phyloP scores from a whole-genome alignment of 2,113 vertebrate genomes.

The Callionymus lyra region DNA sequence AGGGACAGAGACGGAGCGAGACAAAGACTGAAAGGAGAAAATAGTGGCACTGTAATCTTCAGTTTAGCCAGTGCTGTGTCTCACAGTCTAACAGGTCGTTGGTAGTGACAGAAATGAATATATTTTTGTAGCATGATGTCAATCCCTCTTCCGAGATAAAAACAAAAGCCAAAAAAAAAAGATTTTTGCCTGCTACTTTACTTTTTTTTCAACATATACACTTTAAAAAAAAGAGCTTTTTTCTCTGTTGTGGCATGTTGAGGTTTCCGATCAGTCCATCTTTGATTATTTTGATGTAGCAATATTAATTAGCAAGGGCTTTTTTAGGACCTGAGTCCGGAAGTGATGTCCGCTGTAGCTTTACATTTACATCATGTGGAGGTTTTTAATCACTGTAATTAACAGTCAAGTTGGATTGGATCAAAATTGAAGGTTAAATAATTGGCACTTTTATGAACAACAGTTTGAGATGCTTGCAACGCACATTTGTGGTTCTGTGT shows the following conservation, averaged over 20 bases:
- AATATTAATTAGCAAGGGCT: slow-evolving; percentile 75
- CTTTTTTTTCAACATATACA: slow-evolving; percentile 38
- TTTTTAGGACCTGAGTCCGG: slow-evolving; percentile 53
- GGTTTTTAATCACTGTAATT: slow-evolving; percentile 6
- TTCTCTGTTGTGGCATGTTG: slow-evolving; percentile 35
- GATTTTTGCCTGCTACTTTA: slow-evolving; percentile 20
- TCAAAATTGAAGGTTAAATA: slow-evolving; percentile 16
- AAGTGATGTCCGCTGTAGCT: slow-evolving; percentile 56
- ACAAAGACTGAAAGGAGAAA: slow-evolving; percentile 30
- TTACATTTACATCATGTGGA: slow-evolving; percentile 44
- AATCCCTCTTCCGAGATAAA: slow-evolving; percentile 55
- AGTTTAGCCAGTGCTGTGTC: slow-evolving; percentile 45
- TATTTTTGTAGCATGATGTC: slow-evolving; percentile 71
- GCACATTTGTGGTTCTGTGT: no score
- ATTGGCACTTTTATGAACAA: slow-evolving; percentile 9
- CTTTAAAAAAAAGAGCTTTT: slow-evolving; percentile 18
- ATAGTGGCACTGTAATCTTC: slow-evolving; percentile 47
- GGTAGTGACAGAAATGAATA: slow-evolving; percentile 53
- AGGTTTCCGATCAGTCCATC: slow-evolving; percentile 46
- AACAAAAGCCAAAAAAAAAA: slow-evolving; percentile 49
- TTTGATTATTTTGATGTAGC: slow-evolving; percentile 69
- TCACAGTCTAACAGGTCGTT: slow-evolving; percentile 55
- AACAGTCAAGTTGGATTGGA: slow-evolving; percentile 13
- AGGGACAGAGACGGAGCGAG: slow-evolving; percentile 36
- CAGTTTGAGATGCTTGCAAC: background rate